Percentiles rank a stretch among this genome's conserved stretches.
These are phyloP conservation scores for Bombus soroeensis DNA, from an alignment of 1,140 invertebrate species.

Conservation along the genomic window DNA sequence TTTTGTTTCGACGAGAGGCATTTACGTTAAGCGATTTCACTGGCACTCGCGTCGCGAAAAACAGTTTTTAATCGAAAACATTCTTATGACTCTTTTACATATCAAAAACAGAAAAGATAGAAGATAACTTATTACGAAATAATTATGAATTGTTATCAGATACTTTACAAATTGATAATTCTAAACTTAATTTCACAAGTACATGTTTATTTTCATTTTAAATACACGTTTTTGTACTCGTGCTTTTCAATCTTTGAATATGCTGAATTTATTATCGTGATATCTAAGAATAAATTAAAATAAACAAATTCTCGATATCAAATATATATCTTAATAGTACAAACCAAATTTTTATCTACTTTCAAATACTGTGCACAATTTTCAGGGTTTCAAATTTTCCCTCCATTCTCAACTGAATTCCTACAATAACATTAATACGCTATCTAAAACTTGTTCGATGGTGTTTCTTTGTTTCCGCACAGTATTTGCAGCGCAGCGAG, in stretches of 20 bases:
- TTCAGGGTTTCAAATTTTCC: background rate
- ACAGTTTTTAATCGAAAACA: constrained; percentile 1
- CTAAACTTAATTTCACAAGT: background rate
- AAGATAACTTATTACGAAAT: background rate
- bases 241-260: background rate
- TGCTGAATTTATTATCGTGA: background rate
- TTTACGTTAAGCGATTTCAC: constrained; percentile 7
- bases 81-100: background rate
- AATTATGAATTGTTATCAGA: background rate
- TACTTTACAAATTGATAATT: background rate
- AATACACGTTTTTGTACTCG: background rate
- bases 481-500: background rate
- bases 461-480: background rate
- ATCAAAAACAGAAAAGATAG: background rate
- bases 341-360: background rate
- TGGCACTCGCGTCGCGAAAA: background rate
- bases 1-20: background rate
- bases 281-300: too few relatives aligned
- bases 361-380: background rate
- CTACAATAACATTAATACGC: background rate
- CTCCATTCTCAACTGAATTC: background rate
- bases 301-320: too few relatives aligned
- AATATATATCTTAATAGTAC: too few relatives aligned
- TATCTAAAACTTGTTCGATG: background rate
- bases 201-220: background rate